Percentiles rank a stretch among this genome's conserved stretches.
These are phyloP conservation scores for Conomelus anceps DNA, from an alignment of 2,888 invertebrate species.

Conservation along the genomic window DNA sequence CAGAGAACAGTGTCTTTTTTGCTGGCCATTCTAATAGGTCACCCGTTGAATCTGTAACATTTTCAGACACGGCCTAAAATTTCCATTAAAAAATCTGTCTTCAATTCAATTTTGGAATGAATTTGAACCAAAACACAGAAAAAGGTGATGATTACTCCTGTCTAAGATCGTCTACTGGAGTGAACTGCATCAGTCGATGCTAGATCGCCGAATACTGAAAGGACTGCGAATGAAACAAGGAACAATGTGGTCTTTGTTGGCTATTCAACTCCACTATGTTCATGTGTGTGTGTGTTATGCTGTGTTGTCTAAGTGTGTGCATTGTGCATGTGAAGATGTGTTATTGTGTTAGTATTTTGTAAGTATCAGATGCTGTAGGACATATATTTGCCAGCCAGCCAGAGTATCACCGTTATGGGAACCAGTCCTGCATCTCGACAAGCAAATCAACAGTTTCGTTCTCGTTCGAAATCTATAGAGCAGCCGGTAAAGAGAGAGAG, in stretches of 20 bases:
- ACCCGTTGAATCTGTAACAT: too few species aligned
- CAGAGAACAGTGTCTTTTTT: too few species aligned
- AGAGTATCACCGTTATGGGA: not conserved
- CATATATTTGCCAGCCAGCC: not conserved
- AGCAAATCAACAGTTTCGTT: not conserved
- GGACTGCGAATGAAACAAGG: not conserved
- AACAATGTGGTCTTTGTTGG: not conserved
- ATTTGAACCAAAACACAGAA: too few species aligned
- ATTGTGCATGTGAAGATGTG: not conserved
- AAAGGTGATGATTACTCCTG: too few species aligned
- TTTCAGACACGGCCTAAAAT: too few species aligned
- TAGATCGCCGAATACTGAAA: not conserved
- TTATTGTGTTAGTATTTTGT: not conserved
- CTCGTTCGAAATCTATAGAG: not conserved
- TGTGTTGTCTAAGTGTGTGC: too few species aligned
- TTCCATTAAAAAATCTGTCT: too few species aligned
- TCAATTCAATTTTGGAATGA: too few species aligned
- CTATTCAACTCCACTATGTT: not conserved
- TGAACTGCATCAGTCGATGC: too few species aligned
- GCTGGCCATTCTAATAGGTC: too few species aligned
- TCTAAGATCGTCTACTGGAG: too few species aligned
- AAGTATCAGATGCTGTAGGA: not conserved
- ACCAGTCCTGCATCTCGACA: not conserved
- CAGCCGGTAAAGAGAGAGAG: not conserved
- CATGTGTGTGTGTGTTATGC: not conserved